A percentile compares a stretch with the other conserved stretches of the same genome.
Evolutionary conservation across 2,888 invertebrate species (phyloP).

Genomic region (Aphidius colemani): DNA sequence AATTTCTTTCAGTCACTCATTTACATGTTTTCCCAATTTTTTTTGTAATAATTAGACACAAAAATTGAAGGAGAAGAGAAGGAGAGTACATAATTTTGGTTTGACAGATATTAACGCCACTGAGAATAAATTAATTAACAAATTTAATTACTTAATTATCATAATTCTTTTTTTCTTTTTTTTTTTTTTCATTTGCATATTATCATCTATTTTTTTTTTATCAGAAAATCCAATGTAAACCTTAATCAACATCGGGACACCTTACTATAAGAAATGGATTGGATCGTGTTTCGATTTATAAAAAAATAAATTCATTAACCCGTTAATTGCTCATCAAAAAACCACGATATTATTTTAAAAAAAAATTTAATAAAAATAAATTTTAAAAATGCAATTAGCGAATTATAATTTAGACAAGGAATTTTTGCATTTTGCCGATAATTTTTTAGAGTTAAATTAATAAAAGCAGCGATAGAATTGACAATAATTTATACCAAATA

Average conservation of each 20-base stretch:
- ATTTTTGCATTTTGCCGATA: too few relatives aligned
- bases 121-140: slow-evolving; percentile 32
- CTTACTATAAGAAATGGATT: slow-evolving; percentile 60
- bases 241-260: slow-evolving; percentile 48
- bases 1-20: slow-evolving; percentile 39
- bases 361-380: too few relatives aligned
- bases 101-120: slow-evolving; percentile 39
- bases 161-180: slow-evolving; percentile 30
- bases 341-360: too few relatives aligned
- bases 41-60: slow-evolving; percentile 31
- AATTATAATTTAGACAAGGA: too few relatives aligned
- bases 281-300: slow-evolving; percentile 46
- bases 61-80: slow-evolving; percentile 37
- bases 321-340: too few relatives aligned
- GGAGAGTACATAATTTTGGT: slow-evolving; percentile 42
- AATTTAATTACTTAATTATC: slow-evolving; percentile 37
- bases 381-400: too few relatives aligned
- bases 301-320: slow-evolving; percentile 29
- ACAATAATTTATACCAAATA: too few relatives aligned
- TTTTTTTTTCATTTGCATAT: slow-evolving; percentile 18
- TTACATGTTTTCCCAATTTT: slow-evolving; percentile 40
- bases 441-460: too few relatives aligned
- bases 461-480: too few relatives aligned
- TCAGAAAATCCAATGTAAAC: slow-evolving; percentile 57
- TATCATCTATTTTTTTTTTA: neutral